Percentiles rank a stretch among this genome's conserved stretches.
Conservation (phyloP, 2,797 vertebrate genomes). For the Lindbergichthys nudifrons region DNA sequence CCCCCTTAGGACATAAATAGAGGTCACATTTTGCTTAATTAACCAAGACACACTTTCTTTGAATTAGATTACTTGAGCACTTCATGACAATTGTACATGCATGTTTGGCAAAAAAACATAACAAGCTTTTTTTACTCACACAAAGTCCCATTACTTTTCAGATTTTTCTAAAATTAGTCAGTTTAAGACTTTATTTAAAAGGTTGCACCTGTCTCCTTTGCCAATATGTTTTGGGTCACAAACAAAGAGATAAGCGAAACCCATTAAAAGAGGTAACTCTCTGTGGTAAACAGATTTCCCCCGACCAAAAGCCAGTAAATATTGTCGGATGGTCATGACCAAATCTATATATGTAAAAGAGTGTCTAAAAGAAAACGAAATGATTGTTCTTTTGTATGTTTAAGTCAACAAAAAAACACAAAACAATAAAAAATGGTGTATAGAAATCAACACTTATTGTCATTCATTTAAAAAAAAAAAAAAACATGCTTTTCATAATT, state of each 20-base stretch:
- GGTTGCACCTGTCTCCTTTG: neutral
- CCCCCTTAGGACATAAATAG: slow-evolving; percentile 44
- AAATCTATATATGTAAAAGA: slow-evolving; percentile 2
- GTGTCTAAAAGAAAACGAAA: neutral
- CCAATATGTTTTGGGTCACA: slow-evolving; percentile 7
- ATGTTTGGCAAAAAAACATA: neutral
- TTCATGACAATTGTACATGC: neutral
- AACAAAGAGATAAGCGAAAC: slow-evolving; percentile 33
- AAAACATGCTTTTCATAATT: neutral
- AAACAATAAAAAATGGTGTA: neutral
- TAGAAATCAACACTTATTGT: neutral
- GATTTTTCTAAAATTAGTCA: neutral
- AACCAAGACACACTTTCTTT: slow-evolving; percentile 22
- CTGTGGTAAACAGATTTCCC: slow-evolving; percentile 5
- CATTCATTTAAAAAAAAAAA: neutral
- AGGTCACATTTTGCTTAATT: slow-evolving; percentile 62
- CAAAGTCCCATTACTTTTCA: neutral
- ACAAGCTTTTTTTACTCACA: neutral
- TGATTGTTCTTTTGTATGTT: neutral
- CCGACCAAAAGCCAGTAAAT: slow-evolving; percentile 40
- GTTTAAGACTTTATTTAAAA: neutral
- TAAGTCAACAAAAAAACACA: neutral
- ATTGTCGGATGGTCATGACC: slow-evolving; percentile 10
- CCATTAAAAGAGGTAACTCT: slow-evolving; percentile 41
- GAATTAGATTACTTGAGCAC: neutral